phyloP scores from a whole-genome alignment of 2,888 invertebrate genomes.

The Pecten maximus region DNA sequence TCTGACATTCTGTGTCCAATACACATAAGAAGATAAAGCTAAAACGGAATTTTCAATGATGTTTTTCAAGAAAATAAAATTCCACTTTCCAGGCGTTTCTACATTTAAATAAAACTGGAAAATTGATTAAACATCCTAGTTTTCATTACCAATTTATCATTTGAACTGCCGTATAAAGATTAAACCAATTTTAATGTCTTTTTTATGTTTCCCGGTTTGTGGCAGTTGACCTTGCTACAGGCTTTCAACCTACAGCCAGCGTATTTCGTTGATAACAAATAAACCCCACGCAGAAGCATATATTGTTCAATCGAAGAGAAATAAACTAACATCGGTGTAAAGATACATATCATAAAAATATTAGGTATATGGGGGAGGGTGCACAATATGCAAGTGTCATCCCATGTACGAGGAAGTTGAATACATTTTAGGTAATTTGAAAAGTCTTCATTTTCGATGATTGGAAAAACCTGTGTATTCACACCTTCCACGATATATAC shows the following conservation, averaged over 20 bases:
- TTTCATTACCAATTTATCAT: not conserved
- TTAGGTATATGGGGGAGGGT: no score
- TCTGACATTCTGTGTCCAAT: constrained; percentile 5
- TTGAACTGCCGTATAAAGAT: not conserved
- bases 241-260: not conserved
- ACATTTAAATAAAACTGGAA: not conserved
- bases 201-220: not conserved
- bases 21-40: not conserved
- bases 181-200: not conserved
- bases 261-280: not conserved
- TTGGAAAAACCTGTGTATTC: no score
- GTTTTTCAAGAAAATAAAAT: not conserved
- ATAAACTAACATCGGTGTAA: no score
- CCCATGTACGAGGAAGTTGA: no score
- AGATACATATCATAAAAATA: no score
- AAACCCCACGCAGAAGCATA: no score
- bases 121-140: not conserved
- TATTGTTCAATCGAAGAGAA: no score
- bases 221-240: not conserved
- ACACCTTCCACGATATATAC: no score
- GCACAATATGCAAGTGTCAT: no score
- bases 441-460: no score
- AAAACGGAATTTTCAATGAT: not conserved
- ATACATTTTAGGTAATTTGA: no score
- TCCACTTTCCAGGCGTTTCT: not conserved